phyloP scores from a whole-genome alignment of 1,140 invertebrate species.

The Microvelia longipes region DNA sequence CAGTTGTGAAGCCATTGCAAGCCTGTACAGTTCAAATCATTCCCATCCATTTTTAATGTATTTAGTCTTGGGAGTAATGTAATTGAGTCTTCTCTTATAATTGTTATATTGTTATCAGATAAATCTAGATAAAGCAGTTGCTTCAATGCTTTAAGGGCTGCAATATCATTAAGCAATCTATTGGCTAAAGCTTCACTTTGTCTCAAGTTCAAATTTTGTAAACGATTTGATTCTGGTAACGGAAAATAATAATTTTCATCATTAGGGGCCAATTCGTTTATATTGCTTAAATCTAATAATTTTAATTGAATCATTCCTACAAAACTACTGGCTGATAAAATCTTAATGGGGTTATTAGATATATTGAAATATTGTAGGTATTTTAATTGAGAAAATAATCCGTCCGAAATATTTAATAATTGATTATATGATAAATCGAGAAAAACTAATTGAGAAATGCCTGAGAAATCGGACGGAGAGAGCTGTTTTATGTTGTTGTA shows the following conservation, averaged over 20 bases:
- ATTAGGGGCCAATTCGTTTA: constrained; percentile 39
- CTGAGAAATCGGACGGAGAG: constrained; percentile 46
- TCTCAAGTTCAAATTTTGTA: constrained; percentile 54
- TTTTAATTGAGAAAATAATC: constrained; percentile 45
- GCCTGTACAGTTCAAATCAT: constrained; percentile 43
- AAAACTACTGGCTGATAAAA: constrained; percentile 46
- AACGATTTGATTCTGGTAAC: constrained; percentile 45
- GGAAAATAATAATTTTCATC: constrained; percentile 43
- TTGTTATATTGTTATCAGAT: constrained; percentile 42
- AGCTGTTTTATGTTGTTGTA: constrained; percentile 50
- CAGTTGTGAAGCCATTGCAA: constrained; percentile 46
- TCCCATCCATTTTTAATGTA: constrained; percentile 39
- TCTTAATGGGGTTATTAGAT: constrained; percentile 56
- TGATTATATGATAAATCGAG: constrained; percentile 51
- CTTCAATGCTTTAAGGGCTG: constrained; percentile 48
- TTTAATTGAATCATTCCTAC: constrained; percentile 45
- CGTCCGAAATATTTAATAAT: constrained; percentile 46
- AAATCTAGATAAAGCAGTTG: constrained; percentile 52
- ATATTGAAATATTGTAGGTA: constrained; percentile 53
- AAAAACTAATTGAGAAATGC: constrained; percentile 49
- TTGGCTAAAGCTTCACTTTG: constrained; percentile 51
- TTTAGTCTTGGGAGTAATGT: constrained; percentile 51
- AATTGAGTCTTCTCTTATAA: constrained; percentile 46
- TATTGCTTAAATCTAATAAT: constrained; percentile 47
- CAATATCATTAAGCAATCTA: constrained; percentile 49